Conservation (phyloP, 2,113 vertebrate genomes). For the Arizona elegans region DNA sequence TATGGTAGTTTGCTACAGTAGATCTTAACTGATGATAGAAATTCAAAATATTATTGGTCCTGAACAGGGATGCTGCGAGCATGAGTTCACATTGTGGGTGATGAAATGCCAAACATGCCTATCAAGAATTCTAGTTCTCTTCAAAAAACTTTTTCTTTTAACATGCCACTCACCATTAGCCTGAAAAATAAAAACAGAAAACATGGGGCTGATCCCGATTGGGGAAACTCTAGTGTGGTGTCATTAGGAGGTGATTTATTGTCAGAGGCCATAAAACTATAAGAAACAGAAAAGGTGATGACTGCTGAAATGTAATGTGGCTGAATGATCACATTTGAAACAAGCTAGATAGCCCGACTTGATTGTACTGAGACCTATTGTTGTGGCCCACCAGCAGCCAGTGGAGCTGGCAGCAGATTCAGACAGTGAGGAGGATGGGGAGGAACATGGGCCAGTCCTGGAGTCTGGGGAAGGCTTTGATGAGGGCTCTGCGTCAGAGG, state of each 20-base stretch:
- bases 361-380: neutral
- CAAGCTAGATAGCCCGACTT: neutral
- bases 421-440: no score
- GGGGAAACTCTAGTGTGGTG: neutral
- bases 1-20: neutral
- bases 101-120: neutral
- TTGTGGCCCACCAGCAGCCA: no score
- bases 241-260: neutral
- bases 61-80: neutral
- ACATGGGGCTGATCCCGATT: neutral
- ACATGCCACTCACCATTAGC: neutral
- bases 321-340: neutral
- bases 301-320: neutral
- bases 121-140: neutral
- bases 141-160: neutral
- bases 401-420: no score
- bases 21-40: neutral
- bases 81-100: neutral
- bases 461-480: no score
- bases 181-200: neutral
- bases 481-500: no score
- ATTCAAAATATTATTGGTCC: neutral
- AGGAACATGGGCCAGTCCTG: no score
- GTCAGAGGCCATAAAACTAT: neutral
- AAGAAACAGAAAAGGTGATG: neutral